These are phyloP conservation scores for Syritta pipiens DNA, from an alignment of 2,888 invertebrate species.

Conservation along the genomic window DNA sequence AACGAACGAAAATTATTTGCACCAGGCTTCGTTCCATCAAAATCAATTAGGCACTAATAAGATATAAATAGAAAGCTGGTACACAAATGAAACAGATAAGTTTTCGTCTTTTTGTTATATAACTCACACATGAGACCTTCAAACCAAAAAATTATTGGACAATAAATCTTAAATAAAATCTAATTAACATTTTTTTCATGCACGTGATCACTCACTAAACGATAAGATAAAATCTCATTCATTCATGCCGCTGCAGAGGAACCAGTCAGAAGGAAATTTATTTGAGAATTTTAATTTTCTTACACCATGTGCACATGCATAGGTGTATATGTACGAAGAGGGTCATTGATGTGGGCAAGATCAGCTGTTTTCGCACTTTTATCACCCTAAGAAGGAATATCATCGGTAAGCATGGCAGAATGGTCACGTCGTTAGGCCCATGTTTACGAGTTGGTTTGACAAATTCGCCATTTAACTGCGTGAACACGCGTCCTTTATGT, in stretches of 20 bases:
- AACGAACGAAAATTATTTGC: too few relatives aligned
- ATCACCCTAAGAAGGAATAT: conserved; percentile 16
- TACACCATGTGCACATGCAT: conserved; percentile 2
- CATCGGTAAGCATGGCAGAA: conserved; percentile 20
- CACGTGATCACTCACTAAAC: conserved; percentile 56
- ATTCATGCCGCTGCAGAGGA: conserved; percentile 13
- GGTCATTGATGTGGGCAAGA: conserved; percentile 18
- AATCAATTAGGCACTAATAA: too few relatives aligned
- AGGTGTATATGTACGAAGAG: neutral
- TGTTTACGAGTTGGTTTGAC: conserved; percentile 69
- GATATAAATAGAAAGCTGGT: neutral
- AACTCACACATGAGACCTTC: conserved; percentile 22
- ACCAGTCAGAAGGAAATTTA: conserved; percentile 1
- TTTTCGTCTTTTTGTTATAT: too few relatives aligned
- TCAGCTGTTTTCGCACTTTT: conserved; percentile 51
- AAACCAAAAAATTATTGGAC: conserved; percentile 45
- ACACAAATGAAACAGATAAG: too few relatives aligned
- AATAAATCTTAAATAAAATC: conserved; percentile 74
- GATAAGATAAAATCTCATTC: conserved; percentile 46
- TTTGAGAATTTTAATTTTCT: conserved; percentile 14
- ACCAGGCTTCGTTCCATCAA: too few relatives aligned
- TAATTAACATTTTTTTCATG: conserved; percentile 73
- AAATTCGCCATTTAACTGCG: conserved; percentile 77
- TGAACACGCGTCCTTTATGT: conserved; percentile 74
- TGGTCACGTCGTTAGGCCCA: conserved; percentile 55